Conservation (phyloP, 2,797 vertebrate species). For the Euthynnus affinis region DNA sequence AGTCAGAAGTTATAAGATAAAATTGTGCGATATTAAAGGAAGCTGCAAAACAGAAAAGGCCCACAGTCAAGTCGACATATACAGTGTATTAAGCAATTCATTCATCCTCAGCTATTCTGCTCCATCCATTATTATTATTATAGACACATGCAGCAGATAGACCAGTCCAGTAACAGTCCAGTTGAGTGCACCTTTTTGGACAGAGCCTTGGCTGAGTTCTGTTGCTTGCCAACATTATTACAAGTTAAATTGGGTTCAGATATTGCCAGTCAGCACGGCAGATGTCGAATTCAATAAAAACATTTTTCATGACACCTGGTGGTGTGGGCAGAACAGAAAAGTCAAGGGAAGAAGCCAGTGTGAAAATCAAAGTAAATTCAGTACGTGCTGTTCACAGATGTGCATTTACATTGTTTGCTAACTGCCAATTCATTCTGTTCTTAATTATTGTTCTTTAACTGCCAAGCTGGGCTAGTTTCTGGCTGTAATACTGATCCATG, state of each 20-base stretch:
- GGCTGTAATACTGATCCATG: conserved; percentile 44
- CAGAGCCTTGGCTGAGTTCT: conserved; percentile 31
- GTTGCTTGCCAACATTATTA: conserved; percentile 73
- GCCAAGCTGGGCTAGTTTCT: conserved; percentile 57
- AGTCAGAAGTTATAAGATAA: conserved; percentile 64
- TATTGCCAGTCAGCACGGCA: conserved; percentile 78
- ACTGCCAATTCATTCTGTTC: conserved; percentile 71
- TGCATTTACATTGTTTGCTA: conserved; percentile 71
- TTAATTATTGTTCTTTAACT: conserved; percentile 71
- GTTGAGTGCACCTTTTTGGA: conserved; percentile 41
- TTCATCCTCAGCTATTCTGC: conserved; percentile 3
- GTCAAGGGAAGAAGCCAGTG: conserved; percentile 66
- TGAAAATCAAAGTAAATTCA: conserved; percentile 72
- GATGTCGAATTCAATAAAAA: conserved; percentile 78
- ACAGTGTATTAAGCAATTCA: neutral
- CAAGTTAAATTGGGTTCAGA: conserved; percentile 76
- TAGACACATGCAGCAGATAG: conserved; percentile 16
- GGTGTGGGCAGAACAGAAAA: conserved; percentile 58
- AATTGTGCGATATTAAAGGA: conserved; percentile 47
- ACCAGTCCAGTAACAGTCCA: conserved; percentile 12
- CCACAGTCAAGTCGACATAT: neutral
- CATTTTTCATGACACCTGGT: conserved; percentile 69
- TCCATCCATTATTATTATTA: neutral
- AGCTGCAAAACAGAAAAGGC: conserved; percentile 26
- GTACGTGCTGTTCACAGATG: conserved; percentile 74